Base-by-base conservation (phyloP, 1,140 invertebrate species). In the Planococcus citri region DNA sequence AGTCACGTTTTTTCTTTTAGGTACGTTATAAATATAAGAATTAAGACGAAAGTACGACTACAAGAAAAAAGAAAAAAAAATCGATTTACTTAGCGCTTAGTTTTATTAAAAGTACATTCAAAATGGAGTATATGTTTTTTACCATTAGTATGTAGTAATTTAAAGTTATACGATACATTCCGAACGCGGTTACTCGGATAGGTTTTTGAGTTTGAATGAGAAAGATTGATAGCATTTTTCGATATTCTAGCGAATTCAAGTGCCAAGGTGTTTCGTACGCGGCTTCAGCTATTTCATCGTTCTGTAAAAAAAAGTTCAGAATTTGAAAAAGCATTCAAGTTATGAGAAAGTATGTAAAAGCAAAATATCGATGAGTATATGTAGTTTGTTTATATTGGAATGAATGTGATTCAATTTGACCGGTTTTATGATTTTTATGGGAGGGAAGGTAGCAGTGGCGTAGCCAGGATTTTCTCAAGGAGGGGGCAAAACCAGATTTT, bases 1-100 rank as follows among this genome's bases (percentile, higher is more conserved):
- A 20, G 41, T 51, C 41, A 51, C 41, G 41, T 51, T 51, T 51
- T 51, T 51, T 51, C n/a, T n/a, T n/a, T n/a, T n/a, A n/a, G n/a
- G n/a, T n/a, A 51, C 41, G n/a, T 51, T 20, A 51, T 20, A 17
- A 51, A 51, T 37, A 37, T 17, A 51, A 51, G 41, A 20, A 51
- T 51, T 14, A 33, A 33, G 29, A 12, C 29, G 29, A 33, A 33
- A n/a, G n/a, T n/a, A n/a, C n/a, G n/a, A n/a, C n/a, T n/a, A n/a
- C n/a, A n/a, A n/a, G n/a, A n/a, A 33, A 33, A 33, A 6, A 33
- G 29, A 33, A 12, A 12, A 33, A 33, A 33, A 33, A 33, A n/a
- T n/a, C n/a, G n/a, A n/a, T 20, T 51, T 17, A 51, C n/a, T 51
- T 3, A 3, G 41, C 17, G 12, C 41, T 17, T 6, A 51, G 41